Percentiles rank a stretch among this genome's conserved stretches.
These are phyloP conservation scores for Caretta caretta DNA, from an alignment of 2,113 vertebrate genomes.

Conservation along the genomic window DNA sequence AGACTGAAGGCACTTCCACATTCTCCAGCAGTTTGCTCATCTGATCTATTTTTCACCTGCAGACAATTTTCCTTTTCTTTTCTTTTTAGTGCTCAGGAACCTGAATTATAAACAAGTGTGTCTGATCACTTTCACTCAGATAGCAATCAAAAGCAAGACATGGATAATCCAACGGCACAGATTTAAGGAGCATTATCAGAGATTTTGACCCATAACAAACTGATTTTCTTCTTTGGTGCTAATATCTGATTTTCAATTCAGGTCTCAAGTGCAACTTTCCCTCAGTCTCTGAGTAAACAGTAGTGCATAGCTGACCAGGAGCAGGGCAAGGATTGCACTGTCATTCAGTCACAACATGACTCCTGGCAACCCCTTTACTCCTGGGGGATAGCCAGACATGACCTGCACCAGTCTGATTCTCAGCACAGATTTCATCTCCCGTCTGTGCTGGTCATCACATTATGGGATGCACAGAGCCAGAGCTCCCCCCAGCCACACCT, in stretches of 20 bases:
- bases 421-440: neutral
- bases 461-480: neutral
- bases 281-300: neutral
- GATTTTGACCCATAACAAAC: neutral
- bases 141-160: neutral
- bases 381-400: neutral
- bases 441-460: neutral
- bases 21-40: neutral
- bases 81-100: neutral
- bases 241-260: neutral
- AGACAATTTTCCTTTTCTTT: neutral
- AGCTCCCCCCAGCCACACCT: neutral
- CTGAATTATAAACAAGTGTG: neutral
- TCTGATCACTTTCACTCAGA: neutral
- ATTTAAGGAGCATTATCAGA: neutral
- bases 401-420: rapidly evolving
- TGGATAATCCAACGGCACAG: neutral
- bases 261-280: neutral
- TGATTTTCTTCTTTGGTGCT: neutral
- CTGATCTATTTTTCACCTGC: neutral
- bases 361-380: neutral
- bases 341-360: neutral
- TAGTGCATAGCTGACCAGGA: neutral
- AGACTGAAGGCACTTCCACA: neutral
- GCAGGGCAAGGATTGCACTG: neutral